Base-by-base conservation (phyloP, 2,888 invertebrate genomes). In the Archips xylosteana region DNA sequence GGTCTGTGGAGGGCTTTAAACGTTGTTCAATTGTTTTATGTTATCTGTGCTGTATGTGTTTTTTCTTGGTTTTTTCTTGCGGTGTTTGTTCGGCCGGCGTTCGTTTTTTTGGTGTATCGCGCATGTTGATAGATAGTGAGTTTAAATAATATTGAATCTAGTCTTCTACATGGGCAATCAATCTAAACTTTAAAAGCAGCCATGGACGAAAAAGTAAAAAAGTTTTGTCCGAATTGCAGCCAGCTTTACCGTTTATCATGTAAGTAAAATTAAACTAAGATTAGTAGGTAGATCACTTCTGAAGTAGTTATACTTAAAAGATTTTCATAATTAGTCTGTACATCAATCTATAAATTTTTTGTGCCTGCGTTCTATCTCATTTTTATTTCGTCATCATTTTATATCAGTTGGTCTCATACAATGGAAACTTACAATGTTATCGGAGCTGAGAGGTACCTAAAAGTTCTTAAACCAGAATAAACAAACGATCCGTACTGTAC, bases 211-310 rank as follows among this genome's bases (percentile, higher is more conserved):
- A 87, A 86, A 79, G 79, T 84, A 36, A 88, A 87, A 75, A 92
- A 87, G 78, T 83, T 76, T 76, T 94, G 94, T 81, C 92, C 92
- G 1, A 91, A 88, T 75, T 94, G 94, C 82, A 90, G 90, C 82
- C 93, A 94, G 75, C 80, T 85, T 36, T 94, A 89, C 77, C 73
- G 75, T 51, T 51, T 93, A n/a, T 87, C 85, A 81, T 75, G 94
- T 94, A 86, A 91, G 93, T 89, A 77, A 13, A 57, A 15, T 69
- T n/a, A 39, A 39, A 6, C 6, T 54, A 32, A 57, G 32, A 32
- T 57, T 39, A 57, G 62, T 68, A 51, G 13, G 45, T 54, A 60
- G 49, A 3, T 49, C 49, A 49, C 49, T 47, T 47, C 42, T 9
- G 10, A 47, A 1, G 3, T n/a, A 49, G 13, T 23, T 39, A 42